phyloP scores from a whole-genome alignment of 2,888 invertebrate species.

The Aphelenchoides bicaudatus region DNA sequence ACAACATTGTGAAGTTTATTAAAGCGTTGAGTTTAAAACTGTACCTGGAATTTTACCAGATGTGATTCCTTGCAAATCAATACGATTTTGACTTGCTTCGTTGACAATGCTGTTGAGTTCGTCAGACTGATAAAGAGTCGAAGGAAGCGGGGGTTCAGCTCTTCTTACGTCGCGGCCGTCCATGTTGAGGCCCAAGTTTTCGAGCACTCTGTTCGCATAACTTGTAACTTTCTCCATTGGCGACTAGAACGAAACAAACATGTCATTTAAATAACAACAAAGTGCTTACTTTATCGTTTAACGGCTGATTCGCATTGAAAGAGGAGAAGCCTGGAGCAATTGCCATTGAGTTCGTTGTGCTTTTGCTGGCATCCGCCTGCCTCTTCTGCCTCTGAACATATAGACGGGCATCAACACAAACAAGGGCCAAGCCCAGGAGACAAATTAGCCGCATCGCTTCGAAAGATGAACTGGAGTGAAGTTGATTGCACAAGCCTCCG shows the following conservation, averaged over 20 bases:
- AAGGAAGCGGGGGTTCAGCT: constrained; percentile 33
- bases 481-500: too few relatives aligned
- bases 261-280: too few relatives aligned
- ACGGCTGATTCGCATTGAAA: neutral
- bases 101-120: constrained; percentile 52
- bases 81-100: constrained; percentile 49
- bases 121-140: constrained; percentile 43
- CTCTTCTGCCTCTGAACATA: too few relatives aligned
- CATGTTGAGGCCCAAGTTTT: constrained; percentile 47
- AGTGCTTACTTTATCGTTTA: constrained; percentile 8
- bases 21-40: constrained; percentile 56
- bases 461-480: too few relatives aligned
- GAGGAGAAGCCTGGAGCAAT: constrained; percentile 5
- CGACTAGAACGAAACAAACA: neutral
- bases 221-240: constrained; percentile 46
- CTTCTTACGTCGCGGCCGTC: constrained; percentile 35
- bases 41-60: constrained; percentile 55
- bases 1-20: too few relatives aligned
- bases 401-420: too few relatives aligned
- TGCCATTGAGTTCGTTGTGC: too few relatives aligned
- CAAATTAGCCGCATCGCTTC: too few relatives aligned
- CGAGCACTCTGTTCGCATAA: constrained; percentile 53
- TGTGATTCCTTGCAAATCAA: constrained; percentile 54
- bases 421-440: too few relatives aligned
- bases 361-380: too few relatives aligned